phyloP scores from a whole-genome alignment of 2,888 invertebrate species.

The Caenorhabditis imperialis region DNA sequence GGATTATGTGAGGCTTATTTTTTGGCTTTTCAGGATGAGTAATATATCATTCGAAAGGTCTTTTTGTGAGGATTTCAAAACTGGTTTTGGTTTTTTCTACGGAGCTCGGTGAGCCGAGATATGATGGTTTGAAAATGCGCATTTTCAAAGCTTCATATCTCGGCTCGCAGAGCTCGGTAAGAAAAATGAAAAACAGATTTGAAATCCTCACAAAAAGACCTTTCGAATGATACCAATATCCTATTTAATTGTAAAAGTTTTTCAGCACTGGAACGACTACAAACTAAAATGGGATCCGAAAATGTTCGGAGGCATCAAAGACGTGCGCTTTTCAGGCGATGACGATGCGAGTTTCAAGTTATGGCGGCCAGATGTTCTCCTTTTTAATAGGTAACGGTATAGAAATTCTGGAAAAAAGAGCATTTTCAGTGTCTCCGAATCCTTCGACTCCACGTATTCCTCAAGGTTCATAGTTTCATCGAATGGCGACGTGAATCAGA shows the following conservation, averaged over 20 bases:
- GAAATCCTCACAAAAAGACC: too few species aligned
- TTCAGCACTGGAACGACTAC: constrained; percentile 69
- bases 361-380: constrained; percentile 65
- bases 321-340: constrained; percentile 60
- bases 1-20: constrained; percentile 60
- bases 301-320: constrained; percentile 61
- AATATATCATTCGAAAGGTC: too few species aligned
- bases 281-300: constrained; percentile 66
- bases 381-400: constrained; percentile 62
- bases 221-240: too few species aligned
- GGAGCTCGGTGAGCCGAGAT: too few species aligned
- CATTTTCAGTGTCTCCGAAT: constrained; percentile 60
- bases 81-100: too few species aligned
- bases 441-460: constrained; percentile 67
- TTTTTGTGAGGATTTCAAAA: too few species aligned
- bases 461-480: constrained; percentile 63
- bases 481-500: constrained; percentile 64
- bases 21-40: too few species aligned
- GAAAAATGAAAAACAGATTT: too few species aligned
- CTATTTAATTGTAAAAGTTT: neutral
- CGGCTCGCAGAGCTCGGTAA: too few species aligned
- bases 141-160: too few species aligned
- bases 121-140: too few species aligned
- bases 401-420: neutral
- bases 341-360: constrained; percentile 62